phyloP scores from a whole-genome alignment of 1,140 invertebrate species.

The Ladona fulva region DNA sequence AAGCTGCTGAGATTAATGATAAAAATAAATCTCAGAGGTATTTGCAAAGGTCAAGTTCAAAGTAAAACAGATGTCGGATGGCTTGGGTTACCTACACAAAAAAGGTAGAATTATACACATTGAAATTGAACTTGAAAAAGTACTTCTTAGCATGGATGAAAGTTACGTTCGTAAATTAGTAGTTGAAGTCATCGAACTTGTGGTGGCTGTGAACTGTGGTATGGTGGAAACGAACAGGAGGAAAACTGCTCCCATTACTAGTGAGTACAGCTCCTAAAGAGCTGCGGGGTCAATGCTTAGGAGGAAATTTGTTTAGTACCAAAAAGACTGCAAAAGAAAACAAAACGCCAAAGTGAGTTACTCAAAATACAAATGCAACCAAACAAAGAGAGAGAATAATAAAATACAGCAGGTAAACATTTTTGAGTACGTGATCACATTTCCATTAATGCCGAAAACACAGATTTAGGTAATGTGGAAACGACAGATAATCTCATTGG shows the following conservation, averaged over 20 bases:
- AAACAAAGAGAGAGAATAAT: conserved; percentile 61
- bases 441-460: conserved; percentile 14
- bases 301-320: conserved; percentile 91
- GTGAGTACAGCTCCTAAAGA: conserved; percentile 89
- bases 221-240: conserved; percentile 79
- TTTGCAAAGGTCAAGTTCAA: conserved; percentile 93
- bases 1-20: conserved; percentile 97
- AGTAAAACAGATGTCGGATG: conserved; percentile 91
- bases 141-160: conserved; percentile 83
- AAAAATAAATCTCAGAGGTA: conserved; percentile 94
- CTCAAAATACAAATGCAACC: conserved; percentile 87
- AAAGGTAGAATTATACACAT: conserved; percentile 99
- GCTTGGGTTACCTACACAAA: conserved; percentile 90
- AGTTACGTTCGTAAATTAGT: conserved; percentile 80
- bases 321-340: conserved; percentile 95
- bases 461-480: conserved; percentile 35
- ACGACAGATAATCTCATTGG: conserved; percentile 23
- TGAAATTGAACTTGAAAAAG: conserved; percentile 99
- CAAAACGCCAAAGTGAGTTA: conserved; percentile 85
- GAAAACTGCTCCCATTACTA: conserved; percentile 79
- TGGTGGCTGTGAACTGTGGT: no score
- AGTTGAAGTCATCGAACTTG: conserved; percentile 77
- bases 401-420: background rate
- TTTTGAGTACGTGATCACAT: background rate
- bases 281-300: conserved; percentile 60